Evolutionary conservation across 2,113 vertebrate species (phyloP).

Genomic region (Cyanistes caeruleus): DNA sequence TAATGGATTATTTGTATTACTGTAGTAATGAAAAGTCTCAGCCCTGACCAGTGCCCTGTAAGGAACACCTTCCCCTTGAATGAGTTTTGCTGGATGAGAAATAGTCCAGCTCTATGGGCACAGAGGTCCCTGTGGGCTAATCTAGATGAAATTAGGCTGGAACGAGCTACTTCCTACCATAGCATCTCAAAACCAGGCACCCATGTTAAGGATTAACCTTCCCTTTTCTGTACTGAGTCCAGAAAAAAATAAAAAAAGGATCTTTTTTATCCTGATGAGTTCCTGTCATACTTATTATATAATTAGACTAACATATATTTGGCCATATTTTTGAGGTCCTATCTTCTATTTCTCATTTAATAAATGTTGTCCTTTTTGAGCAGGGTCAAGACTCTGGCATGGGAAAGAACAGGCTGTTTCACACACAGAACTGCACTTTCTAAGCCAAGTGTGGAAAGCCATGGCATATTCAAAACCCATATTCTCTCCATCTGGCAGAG

Average conservation of each 20-base stretch:
- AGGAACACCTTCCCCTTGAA: neutral
- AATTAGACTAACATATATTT: neutral
- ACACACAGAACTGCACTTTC: neutral
- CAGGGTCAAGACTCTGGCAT: neutral
- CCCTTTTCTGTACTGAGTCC: neutral
- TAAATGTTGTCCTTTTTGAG: neutral
- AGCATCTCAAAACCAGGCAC: neutral
- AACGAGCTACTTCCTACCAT: neutral
- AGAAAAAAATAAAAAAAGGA: neutral
- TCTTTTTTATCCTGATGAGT: neutral
- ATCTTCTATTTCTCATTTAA: neutral
- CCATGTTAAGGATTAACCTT: neutral
- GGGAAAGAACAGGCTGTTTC: neutral
- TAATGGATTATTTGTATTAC: slow-evolving; percentile 34
- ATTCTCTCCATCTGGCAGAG: neutral
- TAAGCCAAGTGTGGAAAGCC: neutral
- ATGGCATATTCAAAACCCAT: neutral
- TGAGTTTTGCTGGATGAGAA: neutral
- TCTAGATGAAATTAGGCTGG: neutral
- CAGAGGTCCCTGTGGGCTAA: neutral
- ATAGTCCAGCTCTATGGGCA: neutral
- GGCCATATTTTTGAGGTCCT: neutral
- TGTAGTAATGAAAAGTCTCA: neutral
- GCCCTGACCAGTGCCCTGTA: neutral
- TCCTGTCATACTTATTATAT: neutral